Evolutionary conservation across 2,888 invertebrate species (phyloP).

Genomic region (Troides aeacus): DNA sequence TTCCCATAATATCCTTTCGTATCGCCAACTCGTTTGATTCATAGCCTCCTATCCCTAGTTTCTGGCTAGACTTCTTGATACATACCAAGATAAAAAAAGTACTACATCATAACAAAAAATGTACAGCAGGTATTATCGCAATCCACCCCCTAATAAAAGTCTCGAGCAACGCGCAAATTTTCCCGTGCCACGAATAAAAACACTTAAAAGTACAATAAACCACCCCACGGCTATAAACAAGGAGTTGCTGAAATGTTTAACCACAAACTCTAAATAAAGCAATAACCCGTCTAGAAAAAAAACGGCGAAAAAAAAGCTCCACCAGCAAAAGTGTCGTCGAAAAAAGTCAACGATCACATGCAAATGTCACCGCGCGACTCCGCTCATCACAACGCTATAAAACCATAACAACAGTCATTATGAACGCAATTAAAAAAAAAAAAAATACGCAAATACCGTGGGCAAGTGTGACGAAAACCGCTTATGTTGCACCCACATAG

Average conservation of each 20-base stretch:
- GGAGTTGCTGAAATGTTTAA: slow-evolving; percentile 72
- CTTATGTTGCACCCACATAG: slow-evolving; percentile 77
- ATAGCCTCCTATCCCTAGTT: slow-evolving; percentile 33
- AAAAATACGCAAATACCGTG: slow-evolving; percentile 64
- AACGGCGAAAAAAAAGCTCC: slow-evolving; percentile 61
- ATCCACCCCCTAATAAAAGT: slow-evolving; percentile 23
- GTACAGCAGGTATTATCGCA: slow-evolving; percentile 5
- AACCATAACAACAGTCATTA: slow-evolving; percentile 78
- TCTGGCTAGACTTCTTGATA: slow-evolving; percentile 13
- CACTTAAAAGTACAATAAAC: slow-evolving; percentile 60
- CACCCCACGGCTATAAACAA: slow-evolving; percentile 71
- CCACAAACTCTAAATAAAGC: slow-evolving; percentile 74
- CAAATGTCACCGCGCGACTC: slow-evolving; percentile 71
- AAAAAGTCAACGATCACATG: slow-evolving; percentile 73
- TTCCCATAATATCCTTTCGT: slow-evolving; percentile 59
- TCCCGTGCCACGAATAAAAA: slow-evolving; percentile 45
- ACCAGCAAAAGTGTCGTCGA: slow-evolving; percentile 64
- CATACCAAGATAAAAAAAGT: slow-evolving; percentile 14
- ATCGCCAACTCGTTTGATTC: slow-evolving; percentile 47
- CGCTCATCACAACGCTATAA: slow-evolving; percentile 73
- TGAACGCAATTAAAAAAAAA: slow-evolving; percentile 75
- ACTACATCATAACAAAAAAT: slow-evolving; percentile 6
- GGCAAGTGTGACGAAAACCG: slow-evolving; percentile 78
- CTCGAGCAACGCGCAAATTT: slow-evolving; percentile 30
- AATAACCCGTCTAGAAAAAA: slow-evolving; percentile 68